Evolutionary conservation across 2,888 invertebrate species (phyloP).

Genomic region (Pseudanteris insignis): DNA sequence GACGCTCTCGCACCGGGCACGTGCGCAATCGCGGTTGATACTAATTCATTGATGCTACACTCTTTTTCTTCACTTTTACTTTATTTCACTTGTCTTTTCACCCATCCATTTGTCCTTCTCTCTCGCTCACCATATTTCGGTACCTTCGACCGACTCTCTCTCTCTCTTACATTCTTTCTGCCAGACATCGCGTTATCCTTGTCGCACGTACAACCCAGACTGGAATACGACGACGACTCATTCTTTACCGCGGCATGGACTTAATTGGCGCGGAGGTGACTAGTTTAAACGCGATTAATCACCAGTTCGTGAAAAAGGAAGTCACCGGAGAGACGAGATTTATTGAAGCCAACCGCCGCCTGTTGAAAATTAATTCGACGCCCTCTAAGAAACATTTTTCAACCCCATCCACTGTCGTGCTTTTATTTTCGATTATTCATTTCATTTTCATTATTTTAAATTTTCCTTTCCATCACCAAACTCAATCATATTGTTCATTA

Average conservation of each 20-base stretch:
- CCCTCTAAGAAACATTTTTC: constrained; percentile 10
- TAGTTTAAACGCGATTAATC: constrained; percentile 65
- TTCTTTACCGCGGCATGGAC: constrained; percentile 47
- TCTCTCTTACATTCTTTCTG: constrained; percentile 14
- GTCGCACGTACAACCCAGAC: too few relatives aligned
- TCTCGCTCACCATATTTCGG: constrained; percentile 16
- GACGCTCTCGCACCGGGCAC: constrained; percentile 23
- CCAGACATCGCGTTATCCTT: not conserved
- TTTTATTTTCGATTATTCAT: constrained; percentile 5
- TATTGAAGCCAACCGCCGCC: constrained; percentile 49
- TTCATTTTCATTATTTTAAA: constrained; percentile 20
- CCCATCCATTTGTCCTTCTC: not conserved
- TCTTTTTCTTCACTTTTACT: constrained; percentile 20
- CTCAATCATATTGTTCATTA: constrained; percentile 32
- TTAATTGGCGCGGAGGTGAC: constrained; percentile 63
- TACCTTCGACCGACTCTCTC: constrained; percentile 22
- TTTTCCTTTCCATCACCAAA: constrained; percentile 5
- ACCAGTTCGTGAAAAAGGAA: constrained; percentile 50
- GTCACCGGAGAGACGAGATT: constrained; percentile 52
- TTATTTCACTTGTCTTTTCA: not conserved
- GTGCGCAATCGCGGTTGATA: constrained; percentile 45
- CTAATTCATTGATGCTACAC: constrained; percentile 48
- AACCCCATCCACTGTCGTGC: not conserved
- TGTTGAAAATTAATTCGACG: constrained; percentile 29
- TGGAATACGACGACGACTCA: constrained; percentile 45